Conservation (phyloP, 2,888 invertebrate genomes). For the Stratiomys singularior region DNA sequence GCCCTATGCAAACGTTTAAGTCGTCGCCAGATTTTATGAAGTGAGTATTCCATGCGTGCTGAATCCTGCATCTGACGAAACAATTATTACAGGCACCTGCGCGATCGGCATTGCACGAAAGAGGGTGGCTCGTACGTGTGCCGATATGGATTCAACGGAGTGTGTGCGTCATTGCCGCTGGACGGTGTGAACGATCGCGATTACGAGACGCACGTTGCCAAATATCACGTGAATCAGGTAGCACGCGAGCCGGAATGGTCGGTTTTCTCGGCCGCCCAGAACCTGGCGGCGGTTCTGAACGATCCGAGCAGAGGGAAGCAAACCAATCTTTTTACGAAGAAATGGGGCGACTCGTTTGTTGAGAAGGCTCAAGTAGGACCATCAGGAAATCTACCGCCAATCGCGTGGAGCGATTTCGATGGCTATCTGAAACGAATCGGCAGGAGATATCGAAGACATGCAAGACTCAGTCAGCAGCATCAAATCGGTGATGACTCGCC, state of each 20-base stretch:
- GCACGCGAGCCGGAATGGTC: conserved; percentile 67
- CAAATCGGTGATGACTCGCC: conserved; percentile 20
- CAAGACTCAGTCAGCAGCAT: conserved; percentile 62
- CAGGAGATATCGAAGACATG: conserved; percentile 73
- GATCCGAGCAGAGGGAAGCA: conserved; percentile 94
- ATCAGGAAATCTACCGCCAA: conserved; percentile 84
- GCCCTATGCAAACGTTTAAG: conserved; percentile 70
- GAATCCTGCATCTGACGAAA: background rate
- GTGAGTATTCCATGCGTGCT: conserved; percentile 60
- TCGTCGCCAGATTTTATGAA: conserved; percentile 71
- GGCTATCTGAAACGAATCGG: conserved; percentile 83
- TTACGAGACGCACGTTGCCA: conserved; percentile 85
- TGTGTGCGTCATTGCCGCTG: conserved; percentile 86
- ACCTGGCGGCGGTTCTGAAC: conserved; percentile 94
- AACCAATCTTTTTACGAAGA: conserved; percentile 92
- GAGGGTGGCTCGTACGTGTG: conserved; percentile 90
- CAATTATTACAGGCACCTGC: conserved; percentile 73
- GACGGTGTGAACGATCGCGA: conserved; percentile 90
- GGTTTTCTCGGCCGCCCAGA: conserved; percentile 87
- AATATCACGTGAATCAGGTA: conserved; percentile 69
- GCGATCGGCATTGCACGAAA: conserved; percentile 81
- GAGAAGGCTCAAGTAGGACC: conserved; percentile 82
- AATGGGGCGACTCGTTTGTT: conserved; percentile 96
- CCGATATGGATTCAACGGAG: conserved; percentile 87
- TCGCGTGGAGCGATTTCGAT: conserved; percentile 86